A percentile compares a stretch with the other conserved stretches of the same genome.
Evolutionary conservation across 2,113 vertebrate species (phyloP).

Genomic region (Ailurus styani): DNA sequence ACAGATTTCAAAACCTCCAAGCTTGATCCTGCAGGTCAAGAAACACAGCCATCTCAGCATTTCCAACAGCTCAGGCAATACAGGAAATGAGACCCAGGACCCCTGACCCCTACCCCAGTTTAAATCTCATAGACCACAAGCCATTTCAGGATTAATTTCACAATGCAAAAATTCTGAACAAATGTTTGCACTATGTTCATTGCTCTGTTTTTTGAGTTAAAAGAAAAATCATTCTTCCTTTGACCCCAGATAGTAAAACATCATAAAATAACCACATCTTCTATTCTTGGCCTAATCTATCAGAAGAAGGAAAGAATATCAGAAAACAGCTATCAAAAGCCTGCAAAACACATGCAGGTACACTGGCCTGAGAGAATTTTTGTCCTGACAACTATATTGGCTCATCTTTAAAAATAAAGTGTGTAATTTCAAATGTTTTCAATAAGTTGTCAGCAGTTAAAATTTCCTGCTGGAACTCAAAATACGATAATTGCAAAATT

Average conservation of each 20-base stretch:
- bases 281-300: not conserved
- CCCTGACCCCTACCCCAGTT: not conserved
- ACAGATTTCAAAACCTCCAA: not conserved
- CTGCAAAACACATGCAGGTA: not conserved
- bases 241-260: not conserved
- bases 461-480: constrained; percentile 1
- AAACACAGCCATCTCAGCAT: not conserved
- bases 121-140: not conserved
- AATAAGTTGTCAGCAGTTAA: not conserved
- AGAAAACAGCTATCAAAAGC: not conserved
- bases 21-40: not conserved
- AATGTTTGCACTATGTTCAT: not conserved
- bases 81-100: not conserved
- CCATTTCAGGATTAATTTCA: constrained; percentile 17
- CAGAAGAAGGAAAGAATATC: not conserved
- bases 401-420: not conserved
- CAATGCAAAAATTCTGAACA: not conserved
- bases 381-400: not conserved
- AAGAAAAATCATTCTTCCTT: not conserved
- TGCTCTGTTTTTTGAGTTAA: not conserved
- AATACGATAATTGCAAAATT: not conserved
- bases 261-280: not conserved
- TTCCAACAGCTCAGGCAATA: not conserved
- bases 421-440: not conserved
- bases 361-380: not conserved